Conservation (phyloP, 1,140 invertebrate species). For the Alviniconcha marisindica region DNA sequence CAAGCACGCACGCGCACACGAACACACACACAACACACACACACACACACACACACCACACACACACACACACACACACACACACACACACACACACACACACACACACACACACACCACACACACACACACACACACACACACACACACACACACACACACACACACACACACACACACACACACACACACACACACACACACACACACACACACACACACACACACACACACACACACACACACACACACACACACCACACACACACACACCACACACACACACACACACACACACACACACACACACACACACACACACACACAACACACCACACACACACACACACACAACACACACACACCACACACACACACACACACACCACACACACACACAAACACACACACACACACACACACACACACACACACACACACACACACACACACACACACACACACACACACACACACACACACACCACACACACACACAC, state of each 20-base stretch:
- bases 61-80: background rate
- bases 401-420: too few species aligned
- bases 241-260: background rate
- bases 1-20: background rate
- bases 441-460: too few species aligned
- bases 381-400: too few species aligned
- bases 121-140: background rate
- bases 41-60: conserved; percentile 5
- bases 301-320: too few species aligned
- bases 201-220: background rate
- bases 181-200: background rate
- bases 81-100: background rate
- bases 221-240: background rate
- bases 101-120: background rate
- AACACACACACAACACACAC: background rate
- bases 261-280: too few species aligned
- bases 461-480: too few species aligned
- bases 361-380: too few species aligned
- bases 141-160: background rate
- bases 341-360: too few species aligned
- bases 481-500: background rate
- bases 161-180: background rate
- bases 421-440: too few species aligned
- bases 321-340: too few species aligned
- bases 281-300: too few species aligned